Conservation (phyloP, 2,113 vertebrate species). For the Ictalurus punctatus region DNA sequence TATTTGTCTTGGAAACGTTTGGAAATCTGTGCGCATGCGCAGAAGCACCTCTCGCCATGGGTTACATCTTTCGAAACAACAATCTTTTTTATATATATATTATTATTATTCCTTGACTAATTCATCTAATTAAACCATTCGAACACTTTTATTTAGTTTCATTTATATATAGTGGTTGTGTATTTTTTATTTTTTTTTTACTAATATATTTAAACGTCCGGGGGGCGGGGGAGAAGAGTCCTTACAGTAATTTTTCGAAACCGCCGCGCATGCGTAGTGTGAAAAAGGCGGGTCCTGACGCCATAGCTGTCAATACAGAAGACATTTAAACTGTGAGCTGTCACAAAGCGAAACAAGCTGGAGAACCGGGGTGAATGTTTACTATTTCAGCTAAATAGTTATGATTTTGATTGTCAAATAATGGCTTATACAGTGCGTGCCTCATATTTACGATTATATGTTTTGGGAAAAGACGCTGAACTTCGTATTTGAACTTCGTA, state of each 20-base stretch:
- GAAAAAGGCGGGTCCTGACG: slow-evolving; percentile 35
- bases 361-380: not conserved
- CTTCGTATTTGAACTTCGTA: not conserved
- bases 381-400: not conserved
- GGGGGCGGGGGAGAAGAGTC: no score
- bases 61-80: not conserved
- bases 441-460: not conserved
- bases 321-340: slow-evolving; percentile 67
- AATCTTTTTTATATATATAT: not conserved
- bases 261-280: slow-evolving; percentile 41
- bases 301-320: slow-evolving; percentile 57
- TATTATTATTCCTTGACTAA: not conserved
- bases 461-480: not conserved
- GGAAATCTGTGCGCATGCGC: not conserved
- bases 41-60: not conserved
- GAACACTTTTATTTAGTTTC: not conserved
- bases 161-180: not conserved
- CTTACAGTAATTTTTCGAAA: not conserved
- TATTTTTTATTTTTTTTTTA: not conserved
- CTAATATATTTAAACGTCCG: no score
- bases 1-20: not conserved
- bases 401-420: no score
- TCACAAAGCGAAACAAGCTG: slow-evolving; percentile 28
- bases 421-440: not conserved
- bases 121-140: not conserved